Conservation (phyloP, 2,113 vertebrate species). For the Myrmecobius fasciatus region DNA sequence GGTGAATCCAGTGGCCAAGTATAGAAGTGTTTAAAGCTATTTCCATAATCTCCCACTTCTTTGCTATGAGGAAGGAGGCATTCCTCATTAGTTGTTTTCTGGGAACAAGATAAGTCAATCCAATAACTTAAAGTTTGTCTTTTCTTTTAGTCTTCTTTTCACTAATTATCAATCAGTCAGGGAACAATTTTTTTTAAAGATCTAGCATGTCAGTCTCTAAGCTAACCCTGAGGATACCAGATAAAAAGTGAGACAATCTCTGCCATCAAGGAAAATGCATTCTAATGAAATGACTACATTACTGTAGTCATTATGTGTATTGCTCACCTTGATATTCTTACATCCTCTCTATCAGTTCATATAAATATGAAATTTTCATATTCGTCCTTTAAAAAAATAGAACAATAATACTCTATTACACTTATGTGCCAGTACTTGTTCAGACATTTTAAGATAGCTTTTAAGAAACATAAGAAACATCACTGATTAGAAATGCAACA, state of each 20-base stretch:
- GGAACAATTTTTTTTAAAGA: neutral
- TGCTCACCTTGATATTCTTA: too few species aligned
- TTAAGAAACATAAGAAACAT: slow-evolving; percentile 31
- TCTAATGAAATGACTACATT: neutral
- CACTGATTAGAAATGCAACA: slow-evolving; percentile 16
- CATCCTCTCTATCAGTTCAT: neutral
- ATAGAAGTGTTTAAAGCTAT: neutral
- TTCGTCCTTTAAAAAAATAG: neutral
- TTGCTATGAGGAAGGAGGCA: neutral
- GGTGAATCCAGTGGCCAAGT: neutral
- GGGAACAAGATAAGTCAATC: neutral
- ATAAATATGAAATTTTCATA: neutral
- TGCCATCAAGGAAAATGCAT: too few species aligned
- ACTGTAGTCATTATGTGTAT: neutral
- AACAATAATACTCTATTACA: slow-evolving; percentile 5
- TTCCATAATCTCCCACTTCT: neutral
- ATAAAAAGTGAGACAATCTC: neutral
- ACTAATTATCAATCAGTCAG: neutral
- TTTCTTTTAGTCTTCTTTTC: neutral
- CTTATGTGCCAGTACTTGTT: neutral
- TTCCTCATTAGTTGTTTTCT: neutral
- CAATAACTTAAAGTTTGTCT: neutral
- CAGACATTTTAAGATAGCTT: neutral
- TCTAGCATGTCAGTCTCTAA: neutral
- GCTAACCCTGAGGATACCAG: neutral